phyloP scores from a whole-genome alignment of 2,113 vertebrate genomes.

The Aleadryas rufinucha region DNA sequence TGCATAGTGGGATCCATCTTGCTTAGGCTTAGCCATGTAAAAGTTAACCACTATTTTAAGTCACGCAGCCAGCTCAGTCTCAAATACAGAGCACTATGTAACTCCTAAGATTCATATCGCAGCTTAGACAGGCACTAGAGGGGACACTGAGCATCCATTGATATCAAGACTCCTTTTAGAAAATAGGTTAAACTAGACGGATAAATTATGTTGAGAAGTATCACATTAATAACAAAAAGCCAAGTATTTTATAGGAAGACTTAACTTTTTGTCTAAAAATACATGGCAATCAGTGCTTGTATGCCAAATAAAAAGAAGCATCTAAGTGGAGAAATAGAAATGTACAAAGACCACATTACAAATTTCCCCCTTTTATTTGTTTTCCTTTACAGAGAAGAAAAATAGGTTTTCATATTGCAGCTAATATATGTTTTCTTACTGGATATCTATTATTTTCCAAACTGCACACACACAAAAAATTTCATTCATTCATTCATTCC shows the following conservation, averaged over 20 bases:
- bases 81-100: neutral
- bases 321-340: neutral
- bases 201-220: neutral
- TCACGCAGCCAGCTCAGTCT: neutral
- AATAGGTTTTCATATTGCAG: neutral
- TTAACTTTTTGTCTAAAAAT: neutral
- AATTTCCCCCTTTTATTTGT: neutral
- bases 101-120: neutral
- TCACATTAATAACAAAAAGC: neutral
- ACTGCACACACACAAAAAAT: neutral
- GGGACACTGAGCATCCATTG: neutral
- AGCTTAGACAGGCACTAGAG: neutral
- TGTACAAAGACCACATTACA: neutral
- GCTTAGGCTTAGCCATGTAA: neutral
- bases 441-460: neutral
- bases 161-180: neutral
- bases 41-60: neutral
- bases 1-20: neutral
- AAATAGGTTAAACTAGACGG: neutral
- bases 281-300: neutral
- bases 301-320: neutral
- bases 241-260: neutral
- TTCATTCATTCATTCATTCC: neutral
- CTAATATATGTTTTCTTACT: neutral
- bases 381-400: neutral